Base-by-base conservation (phyloP, 2,888 invertebrate species). In the Troides helena region DNA sequence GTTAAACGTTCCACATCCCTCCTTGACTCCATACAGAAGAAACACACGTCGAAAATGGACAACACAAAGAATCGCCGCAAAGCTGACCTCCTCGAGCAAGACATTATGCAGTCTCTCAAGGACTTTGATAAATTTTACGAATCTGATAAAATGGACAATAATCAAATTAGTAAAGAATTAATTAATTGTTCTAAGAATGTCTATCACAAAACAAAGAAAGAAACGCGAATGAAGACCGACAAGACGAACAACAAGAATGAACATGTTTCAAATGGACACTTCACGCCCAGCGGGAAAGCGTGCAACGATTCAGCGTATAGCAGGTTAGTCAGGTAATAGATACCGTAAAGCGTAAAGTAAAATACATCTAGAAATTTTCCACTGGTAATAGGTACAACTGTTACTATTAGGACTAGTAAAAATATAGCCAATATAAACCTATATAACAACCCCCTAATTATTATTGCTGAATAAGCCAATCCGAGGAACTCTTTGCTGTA, bases 241-340 rank as follows among this genome's bases (percentile, higher is more conserved):
- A 80, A 82, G 62, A 92, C 87, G 76, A 84, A 80, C 70, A 86
- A 88, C 74, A 92, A 89, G 74, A 77, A 76, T 46, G 88, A 86
- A 39, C 80, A 77, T 62, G 67, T 86, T 46, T 73, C 82, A 67
- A 92, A 90, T 75, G 91, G 85, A 73, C 88, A 91, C 81, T 85
- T 79, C 80, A 90, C 85, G 74, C 87, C 87, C 18, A 89, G 84
- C 74, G 89, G 87, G 66, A 90, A 86, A 78, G 75, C 79, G 58
- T 94, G 88, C 81, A 88, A 87, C 43, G 97, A 97, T 87, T 97
- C 97, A 43, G 97, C 97, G 68, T 97, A 97, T 89, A 96, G 96
- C 94, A 97, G 97, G 97, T 97, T 92, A 93, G 93, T 88, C 87
- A 91, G 91, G 92, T 89, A 90, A 78, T 69, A 65, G 58, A 25